Conservation (phyloP, 1,140 invertebrate genomes). For the Drosophila santomea region DNA sequence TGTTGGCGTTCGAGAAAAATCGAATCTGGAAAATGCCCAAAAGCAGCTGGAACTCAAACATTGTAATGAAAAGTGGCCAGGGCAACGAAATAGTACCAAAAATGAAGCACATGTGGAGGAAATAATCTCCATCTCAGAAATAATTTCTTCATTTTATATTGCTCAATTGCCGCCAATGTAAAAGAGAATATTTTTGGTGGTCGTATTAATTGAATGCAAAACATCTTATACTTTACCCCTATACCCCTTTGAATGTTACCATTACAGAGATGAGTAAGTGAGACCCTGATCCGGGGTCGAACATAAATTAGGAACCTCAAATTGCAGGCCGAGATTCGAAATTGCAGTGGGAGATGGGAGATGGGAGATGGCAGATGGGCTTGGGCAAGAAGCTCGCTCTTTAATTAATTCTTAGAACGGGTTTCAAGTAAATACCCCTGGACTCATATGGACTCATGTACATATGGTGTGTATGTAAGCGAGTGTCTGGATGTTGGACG, state of each 20-base stretch:
- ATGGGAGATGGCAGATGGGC: conserved; percentile 27
- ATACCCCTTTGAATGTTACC: background rate
- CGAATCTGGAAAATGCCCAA: conserved; percentile 42
- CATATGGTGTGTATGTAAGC: conserved; percentile 30
- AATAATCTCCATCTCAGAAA: background rate
- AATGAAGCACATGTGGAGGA: background rate
- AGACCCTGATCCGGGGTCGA: conserved; percentile 6
- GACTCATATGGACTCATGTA: conserved; percentile 26
- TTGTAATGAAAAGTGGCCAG: conserved; percentile 19
- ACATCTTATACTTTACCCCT: background rate
- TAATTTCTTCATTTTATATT: background rate
- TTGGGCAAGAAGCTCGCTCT: conserved; percentile 55
- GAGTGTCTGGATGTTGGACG: conserved; percentile 42
- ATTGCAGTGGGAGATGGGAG: conserved; percentile 39
- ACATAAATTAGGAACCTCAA: conserved; percentile 48
- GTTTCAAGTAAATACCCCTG: conserved; percentile 60
- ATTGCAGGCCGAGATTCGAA: conserved; percentile 51
- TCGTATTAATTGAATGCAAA: background rate
- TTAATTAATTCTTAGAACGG: conserved; percentile 80
- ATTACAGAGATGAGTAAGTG: conserved; percentile 6
- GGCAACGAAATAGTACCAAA: conserved; percentile 14
- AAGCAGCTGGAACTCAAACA: conserved; percentile 12
- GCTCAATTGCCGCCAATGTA: too few relatives aligned
- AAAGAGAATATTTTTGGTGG: background rate
- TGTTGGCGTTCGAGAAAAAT: conserved; percentile 74